Percentiles rank a stretch among this genome's conserved stretches.
Evolutionary conservation across 1,140 invertebrate genomes (phyloP).

Genomic region (Bombus consobrinus): DNA sequence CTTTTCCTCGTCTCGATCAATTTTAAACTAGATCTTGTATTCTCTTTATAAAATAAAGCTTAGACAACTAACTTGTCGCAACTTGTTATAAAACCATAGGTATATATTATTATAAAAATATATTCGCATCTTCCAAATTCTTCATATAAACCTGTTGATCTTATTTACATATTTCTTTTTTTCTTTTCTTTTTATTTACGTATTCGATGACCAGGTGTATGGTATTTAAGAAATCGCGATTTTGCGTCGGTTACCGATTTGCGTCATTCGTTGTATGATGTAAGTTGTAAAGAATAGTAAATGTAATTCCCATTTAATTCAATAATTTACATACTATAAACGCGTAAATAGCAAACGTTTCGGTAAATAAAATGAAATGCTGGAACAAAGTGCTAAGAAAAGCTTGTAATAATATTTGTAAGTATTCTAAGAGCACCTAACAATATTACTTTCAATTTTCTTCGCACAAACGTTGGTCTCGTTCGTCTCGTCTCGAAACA

Average conservation of each 20-base stretch:
- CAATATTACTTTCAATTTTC: too few relatives aligned
- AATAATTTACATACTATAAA: not conserved
- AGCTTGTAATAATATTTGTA: not conserved
- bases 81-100: too few relatives aligned
- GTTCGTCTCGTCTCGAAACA: not conserved
- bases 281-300: not conserved
- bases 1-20: not conserved
- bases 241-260: constrained; percentile 12
- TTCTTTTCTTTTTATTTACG: not conserved
- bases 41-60: not conserved
- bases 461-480: too few relatives aligned
- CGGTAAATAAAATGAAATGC: not conserved
- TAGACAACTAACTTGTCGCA: not conserved
- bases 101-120: too few relatives aligned
- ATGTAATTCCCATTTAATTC: not conserved
- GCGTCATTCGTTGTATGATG: not conserved
- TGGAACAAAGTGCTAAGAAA: too few relatives aligned
- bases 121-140: not conserved
- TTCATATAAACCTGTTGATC: not conserved
- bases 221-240: not conserved
- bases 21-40: not conserved
- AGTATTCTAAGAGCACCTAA: too few relatives aligned
- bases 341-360: not conserved
- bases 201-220: constrained; percentile 2
- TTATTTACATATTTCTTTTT: not conserved